Percentiles rank a stretch among this genome's conserved stretches.
Conservation (phyloP, 2,113 vertebrate species). For the Microcebus lehilahytsara region DNA sequence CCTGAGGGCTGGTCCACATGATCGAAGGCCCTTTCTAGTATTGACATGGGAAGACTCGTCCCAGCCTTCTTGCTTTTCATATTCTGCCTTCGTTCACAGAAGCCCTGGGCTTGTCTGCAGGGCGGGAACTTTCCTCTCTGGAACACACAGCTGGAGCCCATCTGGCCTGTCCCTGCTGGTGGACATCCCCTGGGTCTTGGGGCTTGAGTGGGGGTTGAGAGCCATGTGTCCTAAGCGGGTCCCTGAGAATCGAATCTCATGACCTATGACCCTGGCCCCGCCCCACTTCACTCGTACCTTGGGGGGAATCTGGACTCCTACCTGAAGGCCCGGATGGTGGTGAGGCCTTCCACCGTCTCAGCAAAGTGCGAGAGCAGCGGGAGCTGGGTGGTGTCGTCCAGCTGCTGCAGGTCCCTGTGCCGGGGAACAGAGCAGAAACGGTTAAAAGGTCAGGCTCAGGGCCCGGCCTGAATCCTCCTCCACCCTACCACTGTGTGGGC, state of each 20-base stretch:
- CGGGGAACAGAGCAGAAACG: not conserved
- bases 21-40: not conserved
- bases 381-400: conserved; percentile 97
- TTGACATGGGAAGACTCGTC: not conserved
- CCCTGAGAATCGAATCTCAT: not conserved
- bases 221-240: not conserved
- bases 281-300: fast-evolving
- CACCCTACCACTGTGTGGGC: fast-evolving
- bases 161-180: too few relatives aligned
- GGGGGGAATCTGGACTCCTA: conserved; percentile 67
- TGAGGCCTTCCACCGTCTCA: conserved; percentile 97
- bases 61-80: not conserved
- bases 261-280: not conserved
- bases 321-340: conserved; percentile 98
- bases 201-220: not conserved
- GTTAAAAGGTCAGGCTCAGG: not conserved
- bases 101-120: not conserved
- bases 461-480: not conserved
- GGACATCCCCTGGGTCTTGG: not conserved
- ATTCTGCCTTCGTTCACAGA: not conserved
- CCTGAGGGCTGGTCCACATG: not conserved
- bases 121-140: not conserved
- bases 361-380: conserved; percentile 97
- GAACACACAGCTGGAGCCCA: not conserved
- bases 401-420: conserved; percentile 95